Evolutionary conservation across 2,888 invertebrate species (phyloP).

Genomic region (Coremacera marginata): DNA sequence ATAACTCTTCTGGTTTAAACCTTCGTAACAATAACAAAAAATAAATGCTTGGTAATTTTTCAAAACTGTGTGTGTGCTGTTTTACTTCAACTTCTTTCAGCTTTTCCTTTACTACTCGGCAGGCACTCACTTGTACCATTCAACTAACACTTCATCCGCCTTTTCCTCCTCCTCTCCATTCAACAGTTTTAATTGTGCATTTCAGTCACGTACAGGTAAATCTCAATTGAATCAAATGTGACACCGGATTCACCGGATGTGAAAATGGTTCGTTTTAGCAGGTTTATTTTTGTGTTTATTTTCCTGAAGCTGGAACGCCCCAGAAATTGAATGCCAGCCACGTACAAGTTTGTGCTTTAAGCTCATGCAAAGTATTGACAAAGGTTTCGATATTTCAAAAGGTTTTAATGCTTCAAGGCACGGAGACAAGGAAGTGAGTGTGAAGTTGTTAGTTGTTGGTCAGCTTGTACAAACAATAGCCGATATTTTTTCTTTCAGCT

Average conservation of each 20-base stretch:
- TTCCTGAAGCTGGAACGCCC: not conserved
- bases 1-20: too few species aligned
- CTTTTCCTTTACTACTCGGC: too few species aligned
- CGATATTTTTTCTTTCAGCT: not conserved
- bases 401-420: not conserved
- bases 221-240: conserved; percentile 65
- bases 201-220: conserved; percentile 64
- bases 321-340: conserved; percentile 6
- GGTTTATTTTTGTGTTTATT: not conserved
- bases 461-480: not conserved
- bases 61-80: too few species aligned
- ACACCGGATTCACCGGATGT: conserved; percentile 65
- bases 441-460: too few species aligned
- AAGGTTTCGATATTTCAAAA: not conserved
- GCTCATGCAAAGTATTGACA: not conserved
- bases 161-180: not conserved
- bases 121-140: too few species aligned
- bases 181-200: conserved; percentile 57
- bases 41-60: too few species aligned
- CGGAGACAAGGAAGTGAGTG: not conserved
- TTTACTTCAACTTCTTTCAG: too few species aligned
- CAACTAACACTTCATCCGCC: not conserved
- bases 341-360: conserved; percentile 5
- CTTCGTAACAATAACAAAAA: too few species aligned
- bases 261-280: conserved; percentile 53